phyloP scores from a whole-genome alignment of 2,797 vertebrate species.

The Malacoraja senta region DNA sequence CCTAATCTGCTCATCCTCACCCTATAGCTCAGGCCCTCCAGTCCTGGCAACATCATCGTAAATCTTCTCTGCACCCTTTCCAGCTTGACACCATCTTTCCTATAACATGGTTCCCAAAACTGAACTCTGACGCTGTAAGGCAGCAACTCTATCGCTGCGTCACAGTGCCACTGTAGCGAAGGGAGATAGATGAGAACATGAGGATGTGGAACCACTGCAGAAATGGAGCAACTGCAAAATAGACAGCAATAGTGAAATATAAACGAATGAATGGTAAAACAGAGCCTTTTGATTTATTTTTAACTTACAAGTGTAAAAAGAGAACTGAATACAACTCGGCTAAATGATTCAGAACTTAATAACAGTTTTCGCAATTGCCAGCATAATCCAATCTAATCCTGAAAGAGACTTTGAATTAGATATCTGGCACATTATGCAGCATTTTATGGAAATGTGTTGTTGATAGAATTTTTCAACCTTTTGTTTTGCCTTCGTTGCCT shows the following conservation, averaged over 20 bases:
- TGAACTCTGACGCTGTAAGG: no score
- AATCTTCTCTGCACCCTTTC: no score
- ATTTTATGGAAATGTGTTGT: neutral
- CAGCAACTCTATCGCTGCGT: no score
- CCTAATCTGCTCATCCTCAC: no score
- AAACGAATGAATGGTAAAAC: neutral
- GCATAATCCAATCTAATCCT: neutral
- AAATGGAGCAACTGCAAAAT: neutral
- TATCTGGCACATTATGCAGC: neutral
- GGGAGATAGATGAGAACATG: neutral
- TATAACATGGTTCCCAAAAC: no score
- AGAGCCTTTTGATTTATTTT: neutral
- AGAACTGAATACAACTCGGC: neutral
- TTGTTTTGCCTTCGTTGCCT: neutral
- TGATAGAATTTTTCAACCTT: slow-evolving; percentile 20
- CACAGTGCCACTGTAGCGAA: no score
- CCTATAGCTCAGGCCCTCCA: no score
- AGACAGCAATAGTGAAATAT: neutral
- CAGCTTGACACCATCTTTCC: no score
- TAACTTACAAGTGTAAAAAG: neutral
- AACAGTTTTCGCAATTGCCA: neutral
- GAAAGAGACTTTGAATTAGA: neutral
- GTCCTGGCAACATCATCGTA: no score
- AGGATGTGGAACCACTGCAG: neutral
- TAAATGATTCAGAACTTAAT: neutral